Percentiles rank a stretch among this genome's conserved stretches.
Conservation (phyloP, 2,797 vertebrate genomes). For the Gymnoscopelus braueri region DNA sequence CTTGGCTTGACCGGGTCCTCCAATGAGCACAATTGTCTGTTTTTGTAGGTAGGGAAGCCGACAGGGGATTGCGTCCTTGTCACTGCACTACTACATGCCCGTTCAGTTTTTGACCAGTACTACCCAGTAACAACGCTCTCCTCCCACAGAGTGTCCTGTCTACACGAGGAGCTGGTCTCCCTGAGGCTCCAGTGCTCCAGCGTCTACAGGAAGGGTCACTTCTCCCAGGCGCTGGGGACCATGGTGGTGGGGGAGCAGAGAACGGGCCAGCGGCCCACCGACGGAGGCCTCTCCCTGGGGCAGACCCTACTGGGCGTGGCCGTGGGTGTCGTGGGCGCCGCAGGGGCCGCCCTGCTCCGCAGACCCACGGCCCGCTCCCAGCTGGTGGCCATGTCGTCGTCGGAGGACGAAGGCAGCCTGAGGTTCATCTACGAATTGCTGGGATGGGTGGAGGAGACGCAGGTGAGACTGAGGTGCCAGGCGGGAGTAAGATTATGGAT, state of each 20-base stretch:
- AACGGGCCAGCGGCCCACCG: slow-evolving; percentile 76
- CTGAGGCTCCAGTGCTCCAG: slow-evolving; percentile 93
- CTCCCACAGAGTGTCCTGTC: slow-evolving; percentile 84
- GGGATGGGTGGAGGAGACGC: slow-evolving; percentile 97
- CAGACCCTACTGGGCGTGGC: slow-evolving; percentile 82
- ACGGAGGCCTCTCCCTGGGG: slow-evolving; percentile 85
- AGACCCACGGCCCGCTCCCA: slow-evolving; percentile 91
- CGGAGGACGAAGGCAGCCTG: slow-evolving; percentile 94
- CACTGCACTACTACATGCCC: not conserved
- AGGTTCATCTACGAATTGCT: slow-evolving; percentile 97
- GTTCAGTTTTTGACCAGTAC: too few relatives aligned
- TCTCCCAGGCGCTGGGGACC: slow-evolving; percentile 73
- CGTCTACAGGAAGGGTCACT: slow-evolving; percentile 94
- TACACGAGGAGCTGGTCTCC: slow-evolving; percentile 95
- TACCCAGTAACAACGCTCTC: not conserved
- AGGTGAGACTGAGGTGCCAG: slow-evolving; percentile 77
- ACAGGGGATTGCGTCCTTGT: not conserved
- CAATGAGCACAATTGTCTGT: too few relatives aligned
- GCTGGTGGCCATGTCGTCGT: slow-evolving; percentile 93
- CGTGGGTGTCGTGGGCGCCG: slow-evolving; percentile 71
- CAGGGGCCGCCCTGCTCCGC: slow-evolving; percentile 87
- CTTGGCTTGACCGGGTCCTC: too few relatives aligned
- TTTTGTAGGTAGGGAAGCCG: too few relatives aligned
- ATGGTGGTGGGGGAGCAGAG: slow-evolving; percentile 71
- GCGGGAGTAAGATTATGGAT: not conserved